Evolutionary conservation across 1,140 invertebrate species (phyloP).

Genomic region (Chrysomallon squamiferum): DNA sequence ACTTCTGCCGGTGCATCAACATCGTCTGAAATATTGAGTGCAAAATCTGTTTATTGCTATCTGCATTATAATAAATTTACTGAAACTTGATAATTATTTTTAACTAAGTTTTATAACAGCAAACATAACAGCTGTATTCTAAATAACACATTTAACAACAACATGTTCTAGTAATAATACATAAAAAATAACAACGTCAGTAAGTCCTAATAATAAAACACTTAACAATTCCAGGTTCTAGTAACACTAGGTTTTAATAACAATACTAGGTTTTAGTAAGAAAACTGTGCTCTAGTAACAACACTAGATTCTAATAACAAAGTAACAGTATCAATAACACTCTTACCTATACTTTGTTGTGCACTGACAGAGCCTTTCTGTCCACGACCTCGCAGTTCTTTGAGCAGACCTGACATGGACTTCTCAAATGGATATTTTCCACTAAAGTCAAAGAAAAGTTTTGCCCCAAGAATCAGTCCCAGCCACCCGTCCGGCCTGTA

Average conservation of each 20-base stretch:
- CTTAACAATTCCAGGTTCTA: too few species aligned
- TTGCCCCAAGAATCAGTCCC: slow-evolving; percentile 53
- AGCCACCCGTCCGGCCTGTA: slow-evolving; percentile 59
- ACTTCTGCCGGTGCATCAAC: slow-evolving; percentile 18
- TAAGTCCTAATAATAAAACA: too few species aligned
- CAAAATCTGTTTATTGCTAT: background rate
- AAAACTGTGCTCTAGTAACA: too few species aligned
- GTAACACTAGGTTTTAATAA: too few species aligned
- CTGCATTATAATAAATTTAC: background rate
- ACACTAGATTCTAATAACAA: too few species aligned
- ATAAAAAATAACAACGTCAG: too few species aligned
- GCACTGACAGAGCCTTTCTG: slow-evolving; percentile 1
- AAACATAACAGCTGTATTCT: too few species aligned
- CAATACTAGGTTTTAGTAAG: too few species aligned
- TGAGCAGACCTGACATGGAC: slow-evolving; percentile 37
- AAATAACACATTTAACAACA: too few species aligned
- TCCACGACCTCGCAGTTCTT: slow-evolving; percentile 37
- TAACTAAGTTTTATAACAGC: too few species aligned
- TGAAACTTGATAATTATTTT: background rate
- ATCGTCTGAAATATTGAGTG: slow-evolving; percentile 15
- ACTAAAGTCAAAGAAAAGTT: slow-evolving; percentile 57
- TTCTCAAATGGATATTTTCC: slow-evolving; percentile 53
- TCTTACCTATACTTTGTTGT: background rate
- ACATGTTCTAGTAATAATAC: too few species aligned
- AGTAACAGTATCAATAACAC: background rate